Percentiles rank a stretch among this genome's conserved stretches.
Evolutionary conservation across 2,113 vertebrate genomes (phyloP).

Genomic region (Cyprinus carpio): DNA sequence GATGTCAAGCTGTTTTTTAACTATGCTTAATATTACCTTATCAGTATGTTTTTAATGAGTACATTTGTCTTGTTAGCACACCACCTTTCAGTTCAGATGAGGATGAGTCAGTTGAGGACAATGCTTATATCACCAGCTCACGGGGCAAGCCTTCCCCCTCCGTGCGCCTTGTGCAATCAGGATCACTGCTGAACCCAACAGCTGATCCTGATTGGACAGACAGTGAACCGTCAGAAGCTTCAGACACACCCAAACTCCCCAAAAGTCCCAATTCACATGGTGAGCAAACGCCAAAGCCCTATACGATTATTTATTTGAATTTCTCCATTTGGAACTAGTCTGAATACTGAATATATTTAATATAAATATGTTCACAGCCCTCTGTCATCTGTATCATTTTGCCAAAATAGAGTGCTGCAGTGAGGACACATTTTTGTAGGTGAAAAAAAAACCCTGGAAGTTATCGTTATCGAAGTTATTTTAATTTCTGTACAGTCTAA

Average conservation of each 20-base stretch:
- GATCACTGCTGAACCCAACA: constrained; percentile 31
- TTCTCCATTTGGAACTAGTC: neutral
- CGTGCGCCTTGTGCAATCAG: constrained; percentile 42
- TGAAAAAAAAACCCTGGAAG: too few species aligned
- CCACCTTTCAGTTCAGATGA: constrained; percentile 72
- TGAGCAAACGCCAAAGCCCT: neutral
- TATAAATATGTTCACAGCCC: neutral
- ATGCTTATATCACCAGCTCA: constrained; percentile 16
- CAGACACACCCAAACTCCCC: neutral
- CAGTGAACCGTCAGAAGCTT: constrained; percentile 60
- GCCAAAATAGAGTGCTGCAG: neutral
- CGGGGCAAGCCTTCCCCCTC: constrained; percentile 27
- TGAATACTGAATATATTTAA: neutral
- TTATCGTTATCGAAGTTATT: too few species aligned
- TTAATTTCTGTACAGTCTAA: too few species aligned
- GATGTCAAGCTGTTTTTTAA: neutral
- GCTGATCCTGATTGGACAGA: constrained; percentile 61
- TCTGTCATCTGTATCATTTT: neutral
- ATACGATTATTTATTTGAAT: neutral
- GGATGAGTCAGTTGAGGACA: constrained; percentile 50
- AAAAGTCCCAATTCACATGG: constrained; percentile 25
- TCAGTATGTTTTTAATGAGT: constrained; percentile 32
- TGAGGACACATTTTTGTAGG: neutral
- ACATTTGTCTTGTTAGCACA: constrained; percentile 58
- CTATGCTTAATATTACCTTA: constrained; percentile 4